These are phyloP conservation scores for Branchipolynoe longqiensis DNA, from an alignment of 2,888 invertebrate genomes.

Conservation along the genomic window DNA sequence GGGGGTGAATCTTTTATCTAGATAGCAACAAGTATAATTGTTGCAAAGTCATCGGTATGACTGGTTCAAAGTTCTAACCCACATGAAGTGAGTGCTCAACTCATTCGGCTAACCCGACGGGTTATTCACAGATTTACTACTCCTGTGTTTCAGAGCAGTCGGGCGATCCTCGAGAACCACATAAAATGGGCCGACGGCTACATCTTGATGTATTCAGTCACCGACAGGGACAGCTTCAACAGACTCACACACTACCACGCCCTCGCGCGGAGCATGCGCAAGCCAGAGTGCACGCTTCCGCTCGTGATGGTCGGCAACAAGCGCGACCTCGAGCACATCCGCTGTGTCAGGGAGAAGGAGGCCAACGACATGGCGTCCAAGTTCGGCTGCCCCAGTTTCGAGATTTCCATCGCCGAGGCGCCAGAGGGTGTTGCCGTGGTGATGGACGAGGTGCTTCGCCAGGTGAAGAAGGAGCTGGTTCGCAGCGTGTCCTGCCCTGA, in stretches of 20 bases:
- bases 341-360: slow-evolving; percentile 74
- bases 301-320: slow-evolving; percentile 77
- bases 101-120: no score
- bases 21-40: no score
- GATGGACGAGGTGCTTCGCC: slow-evolving; percentile 76
- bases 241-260: slow-evolving; percentile 86
- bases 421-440: slow-evolving; percentile 73
- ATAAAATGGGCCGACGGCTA: slow-evolving; percentile 95
- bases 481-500: slow-evolving; percentile 69
- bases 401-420: slow-evolving; percentile 77
- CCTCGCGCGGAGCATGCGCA: slow-evolving; percentile 14
- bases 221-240: slow-evolving; percentile 91
- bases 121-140: neutral
- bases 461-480: slow-evolving; percentile 74
- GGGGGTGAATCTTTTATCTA: no score
- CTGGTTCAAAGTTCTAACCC: no score
- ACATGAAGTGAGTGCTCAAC: no score
- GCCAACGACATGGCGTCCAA: slow-evolving; percentile 69
- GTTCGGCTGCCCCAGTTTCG: slow-evolving; percentile 75
- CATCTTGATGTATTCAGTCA: slow-evolving; percentile 93
- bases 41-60: no score
- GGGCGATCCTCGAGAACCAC: slow-evolving; percentile 73
- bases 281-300: slow-evolving; percentile 70
- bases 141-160: slow-evolving; percentile 67
- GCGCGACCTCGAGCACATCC: slow-evolving; percentile 73